Evolutionary conservation across 2,797 vertebrate genomes (phyloP).

Genomic region (Tragopan temminckii): DNA sequence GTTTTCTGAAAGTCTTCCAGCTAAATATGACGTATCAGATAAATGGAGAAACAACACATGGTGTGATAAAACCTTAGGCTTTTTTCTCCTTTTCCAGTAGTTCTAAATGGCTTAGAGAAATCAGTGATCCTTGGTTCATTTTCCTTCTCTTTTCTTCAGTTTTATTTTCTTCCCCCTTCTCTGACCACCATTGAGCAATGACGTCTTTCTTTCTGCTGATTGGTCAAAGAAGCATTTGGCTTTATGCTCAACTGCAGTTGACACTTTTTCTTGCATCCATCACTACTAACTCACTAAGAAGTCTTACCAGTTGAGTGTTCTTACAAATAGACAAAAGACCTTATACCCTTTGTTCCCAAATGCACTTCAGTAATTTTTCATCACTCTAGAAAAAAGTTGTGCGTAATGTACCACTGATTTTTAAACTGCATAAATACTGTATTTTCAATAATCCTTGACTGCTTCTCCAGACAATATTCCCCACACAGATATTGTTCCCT

Average conservation of each 20-base stretch:
- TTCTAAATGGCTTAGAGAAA: slow-evolving; percentile 65
- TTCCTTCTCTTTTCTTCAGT: slow-evolving; percentile 48
- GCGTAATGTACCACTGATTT: slow-evolving; percentile 58
- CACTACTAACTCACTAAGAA: slow-evolving; percentile 67
- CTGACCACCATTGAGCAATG: slow-evolving; percentile 15
- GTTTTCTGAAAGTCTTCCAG: slow-evolving; percentile 17
- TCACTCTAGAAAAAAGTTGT: slow-evolving; percentile 34
- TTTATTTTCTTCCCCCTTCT: slow-evolving; percentile 54
- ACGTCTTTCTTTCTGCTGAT: slow-evolving; percentile 36
- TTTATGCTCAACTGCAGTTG: slow-evolving; percentile 41
- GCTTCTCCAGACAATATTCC: slow-evolving; percentile 69
- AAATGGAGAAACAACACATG: slow-evolving; percentile 5
- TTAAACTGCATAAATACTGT: slow-evolving; percentile 73
- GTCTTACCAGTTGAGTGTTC: slow-evolving; percentile 43
- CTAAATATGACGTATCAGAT: neutral
- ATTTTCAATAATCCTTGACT: slow-evolving; percentile 76
- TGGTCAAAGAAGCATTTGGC: slow-evolving; percentile 8
- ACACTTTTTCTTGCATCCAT: slow-evolving; percentile 66
- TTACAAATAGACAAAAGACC: slow-evolving; percentile 60
- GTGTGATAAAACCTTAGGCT: slow-evolving; percentile 30
- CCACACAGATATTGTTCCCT: slow-evolving; percentile 78
- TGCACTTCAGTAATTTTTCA: slow-evolving; percentile 68
- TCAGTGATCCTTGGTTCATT: slow-evolving; percentile 58
- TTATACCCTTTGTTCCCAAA: slow-evolving; percentile 66
- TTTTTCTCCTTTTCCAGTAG: slow-evolving; percentile 29